These are phyloP conservation scores for Nansenia antarctica DNA, from an alignment of 2,113 vertebrate genomes.

Conservation along the genomic window DNA sequence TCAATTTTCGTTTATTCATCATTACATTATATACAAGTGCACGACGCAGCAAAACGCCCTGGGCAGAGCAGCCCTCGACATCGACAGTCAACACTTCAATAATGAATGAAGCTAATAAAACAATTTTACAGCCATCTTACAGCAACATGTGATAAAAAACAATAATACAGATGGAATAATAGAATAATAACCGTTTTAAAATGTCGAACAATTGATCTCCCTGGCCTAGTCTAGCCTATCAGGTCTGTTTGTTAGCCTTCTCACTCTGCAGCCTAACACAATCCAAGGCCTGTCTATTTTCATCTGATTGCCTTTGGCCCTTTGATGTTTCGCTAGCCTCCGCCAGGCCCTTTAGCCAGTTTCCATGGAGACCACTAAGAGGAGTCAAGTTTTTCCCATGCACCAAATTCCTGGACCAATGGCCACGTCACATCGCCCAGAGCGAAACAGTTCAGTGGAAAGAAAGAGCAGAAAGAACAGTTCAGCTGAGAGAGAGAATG, in stretches of 20 bases:
- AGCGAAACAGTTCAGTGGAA: neutral
- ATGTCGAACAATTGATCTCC: neutral
- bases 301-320: constrained; percentile 20
- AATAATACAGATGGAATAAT: too few species aligned
- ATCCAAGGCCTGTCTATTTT: constrained; percentile 34
- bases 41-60: too few species aligned
- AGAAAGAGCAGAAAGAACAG: neutral
- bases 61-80: too few species aligned
- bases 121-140: too few species aligned
- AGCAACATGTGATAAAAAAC: too few species aligned
- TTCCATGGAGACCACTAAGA: constrained; percentile 43
- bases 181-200: neutral
- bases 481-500: too few species aligned
- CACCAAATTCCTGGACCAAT: constrained; percentile 32
- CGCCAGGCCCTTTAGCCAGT: constrained; percentile 28
- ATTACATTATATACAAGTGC: too few species aligned
- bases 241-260: constrained; percentile 31
- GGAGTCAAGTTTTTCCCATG: neutral
- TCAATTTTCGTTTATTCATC: too few species aligned
- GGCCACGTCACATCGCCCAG: neutral
- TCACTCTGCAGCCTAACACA: constrained; percentile 21
- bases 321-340: constrained; percentile 26
- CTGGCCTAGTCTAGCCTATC: constrained; percentile 15
- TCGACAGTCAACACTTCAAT: too few species aligned
- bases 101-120: too few species aligned